phyloP scores from a whole-genome alignment of 2,113 vertebrate genomes.

The Entomyzon cyanotis region DNA sequence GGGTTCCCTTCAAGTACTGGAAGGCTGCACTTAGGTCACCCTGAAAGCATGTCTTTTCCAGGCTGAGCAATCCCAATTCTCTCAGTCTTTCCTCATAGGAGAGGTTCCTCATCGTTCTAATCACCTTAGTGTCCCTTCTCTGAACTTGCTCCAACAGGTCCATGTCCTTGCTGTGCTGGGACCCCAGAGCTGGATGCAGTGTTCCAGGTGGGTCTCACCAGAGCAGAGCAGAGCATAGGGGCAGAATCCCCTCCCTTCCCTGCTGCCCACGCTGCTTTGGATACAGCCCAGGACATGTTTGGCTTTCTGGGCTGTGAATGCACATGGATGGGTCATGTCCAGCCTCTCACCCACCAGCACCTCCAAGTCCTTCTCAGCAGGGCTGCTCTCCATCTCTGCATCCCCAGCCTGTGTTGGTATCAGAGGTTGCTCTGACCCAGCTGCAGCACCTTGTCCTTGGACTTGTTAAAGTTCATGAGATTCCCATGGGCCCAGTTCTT shows the following conservation, averaged over 20 bases:
- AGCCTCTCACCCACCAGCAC: background rate
- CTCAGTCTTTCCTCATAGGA: background rate
- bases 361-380: background rate
- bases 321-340: background rate
- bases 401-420: fast-evolving
- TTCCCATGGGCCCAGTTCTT: background rate
- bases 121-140: background rate
- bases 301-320: background rate
- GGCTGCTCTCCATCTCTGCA: background rate
- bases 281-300: background rate
- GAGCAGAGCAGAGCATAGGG: background rate
- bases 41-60: background rate
- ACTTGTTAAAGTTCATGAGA: background rate
- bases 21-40: background rate
- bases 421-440: fast-evolving
- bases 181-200: background rate
- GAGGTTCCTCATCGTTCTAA: background rate
- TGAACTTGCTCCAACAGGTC: fast-evolving
- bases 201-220: background rate
- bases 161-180: background rate
- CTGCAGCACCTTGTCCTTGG: fast-evolving
- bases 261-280: background rate
- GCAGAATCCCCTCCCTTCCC: background rate
- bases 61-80: background rate
- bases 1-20: background rate